Evolutionary conservation across 2,888 invertebrate genomes (phyloP).

Genomic region (Galeruca laticollis): DNA sequence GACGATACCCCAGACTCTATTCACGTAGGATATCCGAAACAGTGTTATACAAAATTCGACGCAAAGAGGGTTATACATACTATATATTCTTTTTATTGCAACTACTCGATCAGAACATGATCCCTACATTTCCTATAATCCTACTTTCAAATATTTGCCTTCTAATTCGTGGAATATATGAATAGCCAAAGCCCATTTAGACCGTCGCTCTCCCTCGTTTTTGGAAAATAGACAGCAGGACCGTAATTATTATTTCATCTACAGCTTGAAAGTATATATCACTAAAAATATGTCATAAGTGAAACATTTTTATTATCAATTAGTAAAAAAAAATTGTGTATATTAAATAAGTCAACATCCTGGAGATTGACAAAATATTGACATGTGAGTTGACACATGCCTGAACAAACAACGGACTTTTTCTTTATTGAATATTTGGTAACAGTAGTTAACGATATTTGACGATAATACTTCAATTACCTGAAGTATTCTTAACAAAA

Average conservation of each 20-base stretch:
- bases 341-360: no score
- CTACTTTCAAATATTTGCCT: slow-evolving; percentile 39
- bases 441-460: no score
- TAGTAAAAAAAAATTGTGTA: no score
- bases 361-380: no score
- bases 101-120: slow-evolving; percentile 21
- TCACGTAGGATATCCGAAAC: slow-evolving; percentile 25
- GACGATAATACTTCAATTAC: no score
- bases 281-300: no score
- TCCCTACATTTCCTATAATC: slow-evolving; percentile 36
- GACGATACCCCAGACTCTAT: background rate
- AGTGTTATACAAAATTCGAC: slow-evolving; percentile 17
- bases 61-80: slow-evolving; percentile 17
- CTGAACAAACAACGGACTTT: no score
- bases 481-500: no score
- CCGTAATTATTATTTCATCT: slow-evolving; percentile 3
- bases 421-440: no score
- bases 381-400: no score
- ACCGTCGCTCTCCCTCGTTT: slow-evolving; percentile 21
- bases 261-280: background rate
- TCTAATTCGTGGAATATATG: slow-evolving; percentile 34
- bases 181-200: slow-evolving; percentile 8
- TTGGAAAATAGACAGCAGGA: slow-evolving; percentile 16
- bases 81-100: slow-evolving; percentile 21
- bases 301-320: no score